Conservation (phyloP, 2,113 vertebrate species). For the Rhinoderma darwinii region DNA sequence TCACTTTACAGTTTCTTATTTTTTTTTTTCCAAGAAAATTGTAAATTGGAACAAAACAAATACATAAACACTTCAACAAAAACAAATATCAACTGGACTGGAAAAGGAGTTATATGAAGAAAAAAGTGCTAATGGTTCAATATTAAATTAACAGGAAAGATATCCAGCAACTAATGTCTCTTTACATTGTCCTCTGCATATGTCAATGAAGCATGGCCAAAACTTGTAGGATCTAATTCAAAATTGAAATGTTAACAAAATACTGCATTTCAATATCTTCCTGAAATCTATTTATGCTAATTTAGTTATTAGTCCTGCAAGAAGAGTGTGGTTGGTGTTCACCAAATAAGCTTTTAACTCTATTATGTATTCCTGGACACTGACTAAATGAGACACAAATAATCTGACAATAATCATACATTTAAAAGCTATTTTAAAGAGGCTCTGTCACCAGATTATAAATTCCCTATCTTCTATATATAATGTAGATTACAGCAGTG, state of each 20-base stretch:
- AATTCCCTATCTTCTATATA: too few species aligned
- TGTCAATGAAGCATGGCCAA: background rate
- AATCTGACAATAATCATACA: background rate
- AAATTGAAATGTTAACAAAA: background rate
- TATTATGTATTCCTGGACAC: background rate
- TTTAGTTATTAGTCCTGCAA: background rate
- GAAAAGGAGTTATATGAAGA: background rate
- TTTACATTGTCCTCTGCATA: background rate
- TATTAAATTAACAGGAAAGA: conserved; percentile 23
- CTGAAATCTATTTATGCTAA: background rate
- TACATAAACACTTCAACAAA: conserved; percentile 63
- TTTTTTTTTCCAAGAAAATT: conserved; percentile 61
- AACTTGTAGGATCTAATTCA: background rate
- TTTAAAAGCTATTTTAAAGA: background rate
- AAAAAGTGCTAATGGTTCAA: conserved; percentile 42
- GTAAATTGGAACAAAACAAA: conserved; percentile 65
- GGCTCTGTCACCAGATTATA: too few species aligned
- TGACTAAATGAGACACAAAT: background rate
- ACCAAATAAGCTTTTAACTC: conserved; percentile 10
- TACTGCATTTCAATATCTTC: background rate
- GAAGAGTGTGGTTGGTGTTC: too few species aligned
- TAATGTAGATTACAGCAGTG: too few species aligned
- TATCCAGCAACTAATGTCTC: conserved; percentile 35
- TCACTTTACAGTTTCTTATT: conserved; percentile 61
- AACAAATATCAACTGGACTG: conserved; percentile 14